Conservation (phyloP, 2,888 invertebrate species). For the Brenthis daphne region DNA sequence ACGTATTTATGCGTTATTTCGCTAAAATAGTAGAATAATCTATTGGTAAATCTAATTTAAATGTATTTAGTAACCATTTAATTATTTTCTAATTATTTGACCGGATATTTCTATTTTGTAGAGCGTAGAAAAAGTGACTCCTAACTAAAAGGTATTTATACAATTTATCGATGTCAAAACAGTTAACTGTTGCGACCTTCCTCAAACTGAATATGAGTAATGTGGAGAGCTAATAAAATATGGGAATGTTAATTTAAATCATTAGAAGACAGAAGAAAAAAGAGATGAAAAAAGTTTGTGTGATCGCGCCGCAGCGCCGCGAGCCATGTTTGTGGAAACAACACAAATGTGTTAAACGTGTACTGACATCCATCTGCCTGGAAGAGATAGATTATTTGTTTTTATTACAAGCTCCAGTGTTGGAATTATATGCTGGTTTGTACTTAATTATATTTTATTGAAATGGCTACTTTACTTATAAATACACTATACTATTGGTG, state of each 20-base stretch:
- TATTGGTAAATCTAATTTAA: too few species aligned
- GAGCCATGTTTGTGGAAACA: constrained; percentile 72
- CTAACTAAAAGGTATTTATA: constrained; percentile 28
- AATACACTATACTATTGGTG: too few species aligned
- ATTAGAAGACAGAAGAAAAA: constrained; percentile 73
- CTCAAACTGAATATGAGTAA: constrained; percentile 54
- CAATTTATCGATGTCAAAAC: constrained; percentile 63
- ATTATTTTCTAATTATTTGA: constrained; percentile 20
- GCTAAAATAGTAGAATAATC: too few species aligned
- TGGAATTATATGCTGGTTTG: not conserved
- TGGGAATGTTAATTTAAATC: constrained; percentile 77
- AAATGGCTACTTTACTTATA: too few species aligned
- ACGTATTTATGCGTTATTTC: too few species aligned
- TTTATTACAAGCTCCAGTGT: constrained; percentile 25
- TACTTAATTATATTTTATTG: not conserved
- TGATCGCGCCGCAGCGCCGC: constrained; percentile 65
- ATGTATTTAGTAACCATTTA: not conserved
- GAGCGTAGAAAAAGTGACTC: constrained; percentile 18
- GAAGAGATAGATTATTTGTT: constrained; percentile 45
- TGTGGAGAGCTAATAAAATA: constrained; percentile 70
- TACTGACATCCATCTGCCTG: constrained; percentile 39
- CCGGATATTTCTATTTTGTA: constrained; percentile 24
- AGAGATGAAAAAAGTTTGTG: constrained; percentile 58
- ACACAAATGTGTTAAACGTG: constrained; percentile 75
- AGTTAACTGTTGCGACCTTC: constrained; percentile 56